Evolutionary conservation across 2,113 vertebrate species (phyloP).

Genomic region (Dendropsophus ebraccatus): DNA sequence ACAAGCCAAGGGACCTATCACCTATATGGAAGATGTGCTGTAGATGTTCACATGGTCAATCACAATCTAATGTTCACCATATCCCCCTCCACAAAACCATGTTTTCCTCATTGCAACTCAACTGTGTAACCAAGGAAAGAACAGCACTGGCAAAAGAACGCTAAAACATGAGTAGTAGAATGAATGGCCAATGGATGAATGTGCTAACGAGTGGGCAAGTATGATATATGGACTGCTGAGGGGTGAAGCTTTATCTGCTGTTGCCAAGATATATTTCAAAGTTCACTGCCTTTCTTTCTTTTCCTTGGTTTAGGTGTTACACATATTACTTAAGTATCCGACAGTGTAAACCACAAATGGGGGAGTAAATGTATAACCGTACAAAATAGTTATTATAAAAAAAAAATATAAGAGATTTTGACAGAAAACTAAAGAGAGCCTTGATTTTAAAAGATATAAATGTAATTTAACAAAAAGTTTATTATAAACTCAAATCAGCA

Average conservation of each 20-base stretch:
- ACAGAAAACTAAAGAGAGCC: constrained; percentile 67
- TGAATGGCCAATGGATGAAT: constrained; percentile 43
- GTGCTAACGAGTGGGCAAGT: constrained; percentile 61
- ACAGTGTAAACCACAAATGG: constrained; percentile 77
- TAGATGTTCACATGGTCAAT: constrained; percentile 70
- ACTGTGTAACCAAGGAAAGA: constrained; percentile 65
- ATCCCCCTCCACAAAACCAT: constrained; percentile 74
- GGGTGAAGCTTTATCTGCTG: constrained; percentile 79
- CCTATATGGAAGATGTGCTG: constrained; percentile 62
- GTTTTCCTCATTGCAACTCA: constrained; percentile 74
- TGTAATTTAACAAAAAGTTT: constrained; percentile 88
- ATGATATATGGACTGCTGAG: constrained; percentile 62
- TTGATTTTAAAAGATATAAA: constrained; percentile 80
- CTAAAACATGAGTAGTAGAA: neutral
- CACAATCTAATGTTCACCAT: constrained; percentile 66
- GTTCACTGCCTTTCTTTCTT: constrained; percentile 82
- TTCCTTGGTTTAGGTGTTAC: constrained; percentile 82
- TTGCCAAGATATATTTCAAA: constrained; percentile 77
- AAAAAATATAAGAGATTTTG: constrained; percentile 70
- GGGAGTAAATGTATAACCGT: constrained; percentile 81
- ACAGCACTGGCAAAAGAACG: constrained; percentile 28
- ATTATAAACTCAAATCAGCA: constrained; percentile 86
- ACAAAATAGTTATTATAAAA: constrained; percentile 60
- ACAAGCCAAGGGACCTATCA: constrained; percentile 67
- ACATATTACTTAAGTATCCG: constrained; percentile 80